A percentile compares a stretch with the other conserved stretches of the same genome.
Conservation (phyloP, 2,113 vertebrate genomes). For the Pedetes capensis region DNA sequence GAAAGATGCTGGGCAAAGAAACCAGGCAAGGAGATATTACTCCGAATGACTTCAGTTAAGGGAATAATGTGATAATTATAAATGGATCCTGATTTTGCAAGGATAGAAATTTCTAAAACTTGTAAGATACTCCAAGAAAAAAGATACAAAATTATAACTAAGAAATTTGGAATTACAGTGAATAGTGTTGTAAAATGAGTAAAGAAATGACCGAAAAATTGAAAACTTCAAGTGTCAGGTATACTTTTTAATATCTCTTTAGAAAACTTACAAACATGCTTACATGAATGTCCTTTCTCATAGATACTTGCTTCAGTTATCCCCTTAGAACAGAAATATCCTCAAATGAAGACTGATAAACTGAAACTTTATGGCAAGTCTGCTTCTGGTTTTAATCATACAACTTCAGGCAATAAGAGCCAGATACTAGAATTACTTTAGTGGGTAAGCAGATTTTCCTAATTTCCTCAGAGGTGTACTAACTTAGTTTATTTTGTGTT, state of each 20-base stretch:
- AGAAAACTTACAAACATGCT: neutral
- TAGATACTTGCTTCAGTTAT: neutral
- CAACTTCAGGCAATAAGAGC: neutral
- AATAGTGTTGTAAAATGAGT: neutral
- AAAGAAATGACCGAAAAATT: neutral
- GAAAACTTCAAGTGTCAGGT: neutral
- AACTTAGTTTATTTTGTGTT: neutral
- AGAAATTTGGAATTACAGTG: neutral
- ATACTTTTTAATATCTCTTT: neutral
- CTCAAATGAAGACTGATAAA: neutral
- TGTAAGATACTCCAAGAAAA: neutral
- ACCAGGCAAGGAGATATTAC: neutral
- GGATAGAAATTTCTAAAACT: neutral
- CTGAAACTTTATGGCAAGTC: neutral
- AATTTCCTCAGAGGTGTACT: conserved; percentile 2
- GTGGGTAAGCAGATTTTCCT: neutral
- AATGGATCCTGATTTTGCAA: neutral
- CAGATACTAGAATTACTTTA: neutral
- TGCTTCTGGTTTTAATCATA: neutral
- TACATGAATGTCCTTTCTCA: neutral
- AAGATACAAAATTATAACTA: neutral
- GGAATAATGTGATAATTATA: neutral
- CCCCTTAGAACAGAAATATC: neutral
- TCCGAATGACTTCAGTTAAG: neutral
- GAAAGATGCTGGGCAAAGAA: neutral